phyloP scores from a whole-genome alignment of 2,888 invertebrate species.

The Anticlea derivata region DNA sequence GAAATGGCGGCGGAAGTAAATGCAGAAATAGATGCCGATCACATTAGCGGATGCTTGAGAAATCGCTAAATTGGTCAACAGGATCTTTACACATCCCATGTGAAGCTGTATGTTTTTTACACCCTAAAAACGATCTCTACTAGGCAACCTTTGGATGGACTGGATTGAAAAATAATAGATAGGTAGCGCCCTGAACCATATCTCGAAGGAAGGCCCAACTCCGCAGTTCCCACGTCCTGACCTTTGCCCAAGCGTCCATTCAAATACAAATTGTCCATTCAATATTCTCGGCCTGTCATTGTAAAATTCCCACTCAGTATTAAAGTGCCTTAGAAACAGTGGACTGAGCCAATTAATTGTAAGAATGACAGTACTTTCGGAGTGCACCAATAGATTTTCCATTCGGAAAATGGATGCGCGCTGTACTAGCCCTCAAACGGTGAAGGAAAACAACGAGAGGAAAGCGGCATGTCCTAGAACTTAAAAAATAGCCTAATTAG shows the following conservation, averaged over 20 bases:
- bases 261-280: slow-evolving; percentile 43
- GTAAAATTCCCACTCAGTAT: slow-evolving; percentile 16
- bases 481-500: too few relatives aligned
- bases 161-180: too few relatives aligned
- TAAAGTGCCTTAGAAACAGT: background rate
- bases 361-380: too few relatives aligned
- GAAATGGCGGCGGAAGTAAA: slow-evolving; percentile 13
- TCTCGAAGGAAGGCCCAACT: slow-evolving; percentile 41
- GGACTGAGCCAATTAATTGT: background rate
- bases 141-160: too few relatives aligned
- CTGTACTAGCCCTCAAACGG: too few relatives aligned
- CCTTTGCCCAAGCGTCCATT: slow-evolving; percentile 41
- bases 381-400: too few relatives aligned
- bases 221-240: slow-evolving; percentile 44
- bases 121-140: too few relatives aligned
- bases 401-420: too few relatives aligned
- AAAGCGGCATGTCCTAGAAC: too few relatives aligned
- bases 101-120: background rate
- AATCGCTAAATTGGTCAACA: slow-evolving; percentile 6
- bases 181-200: slow-evolving; percentile 25
- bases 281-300: slow-evolving; percentile 25
- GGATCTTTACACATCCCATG: background rate
- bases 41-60: slow-evolving; percentile 14
- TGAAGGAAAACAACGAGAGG: too few relatives aligned
- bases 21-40: slow-evolving; percentile 18